phyloP scores from a whole-genome alignment of 2,888 invertebrate species.

The Cepaea hortensis region DNA sequence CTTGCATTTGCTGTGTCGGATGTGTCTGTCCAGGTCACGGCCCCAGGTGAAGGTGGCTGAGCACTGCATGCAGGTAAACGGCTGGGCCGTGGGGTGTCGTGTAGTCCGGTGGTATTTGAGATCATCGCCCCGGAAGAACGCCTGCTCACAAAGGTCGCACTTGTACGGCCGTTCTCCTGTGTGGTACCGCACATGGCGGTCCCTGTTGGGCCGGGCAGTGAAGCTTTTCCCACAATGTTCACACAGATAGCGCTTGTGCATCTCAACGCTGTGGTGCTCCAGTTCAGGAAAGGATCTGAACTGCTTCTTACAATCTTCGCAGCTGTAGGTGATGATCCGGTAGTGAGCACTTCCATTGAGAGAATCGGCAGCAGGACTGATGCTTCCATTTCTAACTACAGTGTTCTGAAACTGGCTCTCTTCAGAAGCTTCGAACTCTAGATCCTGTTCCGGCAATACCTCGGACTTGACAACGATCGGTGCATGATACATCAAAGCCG shows the following conservation, averaged over 20 bases:
- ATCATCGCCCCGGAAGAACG: slow-evolving; percentile 69
- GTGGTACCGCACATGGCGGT: slow-evolving; percentile 74
- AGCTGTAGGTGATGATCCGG: not conserved
- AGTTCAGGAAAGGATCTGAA: slow-evolving; percentile 66
- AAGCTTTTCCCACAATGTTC: slow-evolving; percentile 73
- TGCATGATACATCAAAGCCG: slow-evolving; percentile 27
- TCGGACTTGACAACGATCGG: slow-evolving; percentile 27
- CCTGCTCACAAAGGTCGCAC: slow-evolving; percentile 65
- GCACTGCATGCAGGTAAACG: slow-evolving; percentile 61
- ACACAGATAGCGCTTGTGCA: slow-evolving; percentile 72
- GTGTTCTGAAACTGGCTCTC: not conserved
- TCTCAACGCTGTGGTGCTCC: slow-evolving; percentile 68
- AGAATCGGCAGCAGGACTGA: not conserved
- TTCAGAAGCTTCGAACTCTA: not conserved
- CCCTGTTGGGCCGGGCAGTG: slow-evolving; percentile 74
- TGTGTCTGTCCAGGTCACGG: slow-evolving; percentile 65
- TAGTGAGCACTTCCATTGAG: not conserved
- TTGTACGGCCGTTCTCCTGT: slow-evolving; percentile 73
- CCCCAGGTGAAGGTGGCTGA: slow-evolving; percentile 61
- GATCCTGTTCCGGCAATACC: not conserved
- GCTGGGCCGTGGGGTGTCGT: slow-evolving; percentile 63
- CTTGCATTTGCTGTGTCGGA: slow-evolving; percentile 49
- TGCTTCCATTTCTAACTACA: not conserved
- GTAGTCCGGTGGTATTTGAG: slow-evolving; percentile 70
- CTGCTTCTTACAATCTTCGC: slow-evolving; percentile 57